Evolutionary conservation across 2,888 invertebrate genomes (phyloP), one percentile per base, ranked within the genome.

Genomic region (Nebria salina): DNA sequence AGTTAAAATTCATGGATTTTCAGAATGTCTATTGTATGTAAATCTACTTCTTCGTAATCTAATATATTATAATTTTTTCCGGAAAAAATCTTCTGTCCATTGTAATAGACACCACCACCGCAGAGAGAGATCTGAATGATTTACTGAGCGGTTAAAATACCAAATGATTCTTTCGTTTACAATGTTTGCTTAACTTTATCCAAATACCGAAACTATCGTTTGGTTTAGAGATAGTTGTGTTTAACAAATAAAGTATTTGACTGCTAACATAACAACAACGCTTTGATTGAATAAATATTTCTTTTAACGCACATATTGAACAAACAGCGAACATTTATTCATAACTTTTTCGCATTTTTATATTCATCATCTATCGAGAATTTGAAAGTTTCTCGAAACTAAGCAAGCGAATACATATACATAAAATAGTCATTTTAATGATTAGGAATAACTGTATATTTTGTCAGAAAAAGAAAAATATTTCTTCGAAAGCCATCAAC

Each of bases 41-140:
- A 54, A 54, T 54, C 54, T 54, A 54, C 13, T 54, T 54, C 54
- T 54, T 54, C 1, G 54, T 54, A 54, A 54, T 54, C 54, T 54
- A 54, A 54, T 54, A 54, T 54, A 54, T 54, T 54, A 54, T 54
- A 54, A 54, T 54, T 54, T 54, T 54, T 54, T 54, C 54, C 54
- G 4, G 54, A 54, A 8, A 54, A 11, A 11, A 11, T 54, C 13
- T 54, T 13, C 54, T 54, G 13, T 54, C 54, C 54, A 54, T 54
- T 54, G 54, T 54, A 54, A 54, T 13, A 54, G 11, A 54, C 54
- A 54, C 54, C 54, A 54, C 34, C 34, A 34, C 34, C 34, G 34
- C 34, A 34, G 34, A 34, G 34, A 54, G 6, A 54, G 54, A 54
- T 54, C 11, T 54, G 54, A 11, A 54, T 13, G 54, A 54, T 54